Evolutionary conservation across 2,113 vertebrate genomes (phyloP).

Genomic region (Muntiacus muntjak): DNA sequence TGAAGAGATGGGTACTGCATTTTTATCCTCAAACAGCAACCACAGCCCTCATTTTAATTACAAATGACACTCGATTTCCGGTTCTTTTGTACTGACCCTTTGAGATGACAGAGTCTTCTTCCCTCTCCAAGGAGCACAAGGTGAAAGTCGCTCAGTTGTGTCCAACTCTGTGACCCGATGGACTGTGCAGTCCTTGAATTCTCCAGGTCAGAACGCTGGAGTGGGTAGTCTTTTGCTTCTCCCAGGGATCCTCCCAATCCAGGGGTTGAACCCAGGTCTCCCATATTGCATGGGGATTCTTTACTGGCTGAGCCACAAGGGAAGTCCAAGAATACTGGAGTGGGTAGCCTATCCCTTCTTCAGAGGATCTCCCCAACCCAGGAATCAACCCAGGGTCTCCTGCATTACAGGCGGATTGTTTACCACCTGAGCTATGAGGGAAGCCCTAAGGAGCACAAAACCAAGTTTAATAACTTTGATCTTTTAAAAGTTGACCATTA

Average conservation of each 20-base stretch:
- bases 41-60: slow-evolving; percentile 61
- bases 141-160: neutral
- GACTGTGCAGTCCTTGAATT: neutral
- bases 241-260: neutral
- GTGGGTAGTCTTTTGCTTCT: neutral
- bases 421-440: neutral
- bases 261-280: neutral
- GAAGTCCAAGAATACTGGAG: neutral
- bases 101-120: neutral
- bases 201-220: neutral
- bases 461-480: neutral
- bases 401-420: rapidly evolving
- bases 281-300: neutral
- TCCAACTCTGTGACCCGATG: neutral
- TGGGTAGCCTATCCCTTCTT: neutral
- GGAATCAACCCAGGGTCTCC: neutral
- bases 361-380: neutral
- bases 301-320: neutral
- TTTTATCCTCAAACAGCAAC: slow-evolving; percentile 44
- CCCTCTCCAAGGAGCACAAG: neutral
- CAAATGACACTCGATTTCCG: slow-evolving; percentile 54
- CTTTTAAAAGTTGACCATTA: slow-evolving; percentile 18
- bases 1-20: slow-evolving; percentile 45
- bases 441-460: neutral
- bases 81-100: neutral